Percentiles rank a stretch among this genome's conserved stretches.
Conservation (phyloP, 2,113 vertebrate species). For the Ophiodon elongatus region DNA sequence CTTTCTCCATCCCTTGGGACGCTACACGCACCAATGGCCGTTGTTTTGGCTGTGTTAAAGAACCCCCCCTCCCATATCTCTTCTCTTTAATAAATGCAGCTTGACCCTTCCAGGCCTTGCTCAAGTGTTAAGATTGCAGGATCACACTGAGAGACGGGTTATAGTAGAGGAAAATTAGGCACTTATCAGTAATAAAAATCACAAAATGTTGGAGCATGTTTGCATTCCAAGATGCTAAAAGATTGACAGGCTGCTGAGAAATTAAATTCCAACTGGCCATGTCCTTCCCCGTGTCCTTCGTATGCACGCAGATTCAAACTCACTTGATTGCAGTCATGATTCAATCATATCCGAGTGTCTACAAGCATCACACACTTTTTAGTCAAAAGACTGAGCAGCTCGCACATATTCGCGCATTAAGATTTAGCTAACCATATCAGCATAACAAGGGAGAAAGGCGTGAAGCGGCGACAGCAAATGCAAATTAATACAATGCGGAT, state of each 20-base stretch:
- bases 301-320: constrained; percentile 67
- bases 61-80: background rate
- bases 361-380: constrained; percentile 40
- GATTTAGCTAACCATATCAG: constrained; percentile 35
- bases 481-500: constrained; percentile 47
- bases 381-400: constrained; percentile 40
- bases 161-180: constrained; percentile 34
- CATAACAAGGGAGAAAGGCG: constrained; percentile 46
- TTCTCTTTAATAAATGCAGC: constrained; percentile 26
- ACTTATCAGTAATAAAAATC: constrained; percentile 63
- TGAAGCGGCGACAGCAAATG: constrained; percentile 3
- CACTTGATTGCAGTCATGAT: constrained; percentile 69
- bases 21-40: background rate
- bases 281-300: constrained; percentile 69
- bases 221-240: constrained; percentile 45
- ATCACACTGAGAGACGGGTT: constrained; percentile 25
- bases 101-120: constrained; percentile 18
- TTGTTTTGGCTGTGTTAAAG: constrained; percentile 31
- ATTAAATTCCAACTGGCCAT: constrained; percentile 67
- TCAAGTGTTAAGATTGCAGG: constrained; percentile 44
- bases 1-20: constrained; percentile 19
- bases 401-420: constrained; percentile 65
- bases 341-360: constrained; percentile 67
- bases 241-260: constrained; percentile 67
- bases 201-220: constrained; percentile 59